These are phyloP conservation scores for Aphaenogaster rudis DNA, from an alignment of 1,140 invertebrate genomes.

Conservation along the genomic window DNA sequence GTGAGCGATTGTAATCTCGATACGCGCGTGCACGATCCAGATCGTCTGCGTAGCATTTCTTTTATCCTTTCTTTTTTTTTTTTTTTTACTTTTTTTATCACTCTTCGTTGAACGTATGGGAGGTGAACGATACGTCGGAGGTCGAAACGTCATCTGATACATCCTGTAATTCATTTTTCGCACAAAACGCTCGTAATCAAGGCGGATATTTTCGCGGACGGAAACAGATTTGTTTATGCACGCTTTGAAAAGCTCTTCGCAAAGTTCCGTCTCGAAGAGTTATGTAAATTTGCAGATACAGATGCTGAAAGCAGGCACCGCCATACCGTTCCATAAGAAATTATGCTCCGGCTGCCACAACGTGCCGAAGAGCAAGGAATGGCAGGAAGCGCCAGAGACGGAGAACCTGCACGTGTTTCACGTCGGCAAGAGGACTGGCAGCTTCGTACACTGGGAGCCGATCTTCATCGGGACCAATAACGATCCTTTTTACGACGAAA, in stretches of 20 bases:
- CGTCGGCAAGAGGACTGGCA: slow-evolving; percentile 93
- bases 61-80: slow-evolving; percentile 5
- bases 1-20: slow-evolving; percentile 53
- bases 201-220: not conserved
- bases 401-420: slow-evolving; percentile 93
- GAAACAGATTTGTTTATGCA: not conserved
- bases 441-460: slow-evolving; percentile 95
- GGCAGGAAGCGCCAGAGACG: slow-evolving; percentile 91
- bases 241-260: not conserved
- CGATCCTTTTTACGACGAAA: slow-evolving; percentile 95
- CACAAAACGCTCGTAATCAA: not conserved
- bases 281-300: slow-evolving; percentile 86
- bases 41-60: slow-evolving; percentile 6
- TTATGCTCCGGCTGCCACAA: slow-evolving; percentile 96
- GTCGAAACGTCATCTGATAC: slow-evolving; percentile 14
- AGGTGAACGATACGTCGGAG: not conserved
- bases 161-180: not conserved
- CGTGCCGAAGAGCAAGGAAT: slow-evolving; percentile 94
- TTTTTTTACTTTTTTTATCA: not conserved
- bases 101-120: not conserved
- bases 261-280: not conserved
- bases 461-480: slow-evolving; percentile 95
- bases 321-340: slow-evolving; percentile 96
- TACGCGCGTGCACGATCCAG: not conserved
- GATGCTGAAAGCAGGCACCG: slow-evolving; percentile 92